These are phyloP conservation scores for Eurytoma californica DNA, from an alignment of 2,888 invertebrate genomes.

Conservation along the genomic window DNA sequence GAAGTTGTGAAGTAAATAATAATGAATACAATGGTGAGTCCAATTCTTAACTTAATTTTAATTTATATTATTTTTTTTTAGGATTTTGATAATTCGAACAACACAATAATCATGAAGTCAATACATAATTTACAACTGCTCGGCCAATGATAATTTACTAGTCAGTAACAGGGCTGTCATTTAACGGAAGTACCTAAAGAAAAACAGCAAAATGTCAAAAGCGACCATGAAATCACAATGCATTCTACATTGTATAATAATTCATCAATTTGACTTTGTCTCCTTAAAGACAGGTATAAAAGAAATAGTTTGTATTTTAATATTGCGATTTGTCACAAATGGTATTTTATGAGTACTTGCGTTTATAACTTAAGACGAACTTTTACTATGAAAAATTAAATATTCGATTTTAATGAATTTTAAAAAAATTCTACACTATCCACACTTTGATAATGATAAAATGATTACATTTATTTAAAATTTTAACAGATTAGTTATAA, in stretches of 20 bases:
- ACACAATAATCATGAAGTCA: constrained; percentile 12
- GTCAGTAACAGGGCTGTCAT: constrained; percentile 62
- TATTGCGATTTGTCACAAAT: constrained; percentile 47
- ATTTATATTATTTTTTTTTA: neutral
- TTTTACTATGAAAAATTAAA: constrained; percentile 17
- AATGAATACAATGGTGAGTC: neutral
- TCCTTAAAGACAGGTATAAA: constrained; percentile 21
- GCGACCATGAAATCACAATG: constrained; percentile 14
- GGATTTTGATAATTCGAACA: neutral
- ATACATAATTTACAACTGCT: constrained; percentile 53
- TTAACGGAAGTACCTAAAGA: constrained; percentile 58
- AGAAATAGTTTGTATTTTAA: constrained; percentile 54
- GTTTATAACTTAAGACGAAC: constrained; percentile 21
- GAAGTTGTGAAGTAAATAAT: constrained; percentile 72
- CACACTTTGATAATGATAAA: constrained; percentile 10
- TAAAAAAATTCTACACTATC: constrained; percentile 7
- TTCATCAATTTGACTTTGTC: constrained; percentile 35
- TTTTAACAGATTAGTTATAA: constrained; percentile 13
- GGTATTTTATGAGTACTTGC: constrained; percentile 32
- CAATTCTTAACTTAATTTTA: neutral
- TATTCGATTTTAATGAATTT: constrained; percentile 15
- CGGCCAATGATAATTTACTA: constrained; percentile 60
- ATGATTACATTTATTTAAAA: constrained; percentile 31
- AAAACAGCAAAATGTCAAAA: constrained; percentile 35
- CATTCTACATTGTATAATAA: constrained; percentile 53